Evolutionary conservation across 2,797 vertebrate species (phyloP).

Genomic region (Acrossocheilus fasciatus): DNA sequence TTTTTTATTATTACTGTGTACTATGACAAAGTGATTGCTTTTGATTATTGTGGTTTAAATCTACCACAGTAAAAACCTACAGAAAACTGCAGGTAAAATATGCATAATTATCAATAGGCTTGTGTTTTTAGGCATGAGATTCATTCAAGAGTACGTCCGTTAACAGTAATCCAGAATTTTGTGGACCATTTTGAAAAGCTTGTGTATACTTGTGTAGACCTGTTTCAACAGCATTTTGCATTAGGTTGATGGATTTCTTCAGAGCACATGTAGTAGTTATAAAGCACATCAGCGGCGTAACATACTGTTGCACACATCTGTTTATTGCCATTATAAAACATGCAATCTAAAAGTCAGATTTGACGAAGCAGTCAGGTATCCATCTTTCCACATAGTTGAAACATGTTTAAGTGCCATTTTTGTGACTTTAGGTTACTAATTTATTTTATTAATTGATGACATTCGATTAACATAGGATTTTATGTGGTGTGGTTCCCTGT

Average conservation of each 20-base stretch:
- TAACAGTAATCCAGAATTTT: slow-evolving; percentile 20
- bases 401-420: slow-evolving; percentile 38
- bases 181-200: slow-evolving; percentile 25
- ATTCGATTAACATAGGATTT: slow-evolving; percentile 28
- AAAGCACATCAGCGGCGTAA: background rate
- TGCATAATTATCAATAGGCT: slow-evolving; percentile 7
- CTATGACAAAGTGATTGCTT: slow-evolving; percentile 6
- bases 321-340: background rate
- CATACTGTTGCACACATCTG: background rate
- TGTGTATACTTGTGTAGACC: slow-evolving; percentile 1
- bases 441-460: background rate
- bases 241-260: background rate
- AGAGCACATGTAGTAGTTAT: background rate
- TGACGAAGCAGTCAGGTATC: slow-evolving; percentile 16
- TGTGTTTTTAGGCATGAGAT: background rate
- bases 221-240: slow-evolving; percentile 3
- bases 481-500: slow-evolving; percentile 19
- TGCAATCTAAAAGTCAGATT: slow-evolving; percentile 3
- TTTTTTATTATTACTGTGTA: background rate
- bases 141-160: background rate
- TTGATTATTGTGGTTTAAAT: background rate
- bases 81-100: background rate
- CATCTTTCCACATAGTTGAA: slow-evolving; percentile 28
- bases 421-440: slow-evolving; percentile 10
- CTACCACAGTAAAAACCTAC: background rate